Percentiles rank a stretch among this genome's conserved stretches.
Conservation (phyloP, 2,113 vertebrate species). For the Tetrao urogallus region DNA sequence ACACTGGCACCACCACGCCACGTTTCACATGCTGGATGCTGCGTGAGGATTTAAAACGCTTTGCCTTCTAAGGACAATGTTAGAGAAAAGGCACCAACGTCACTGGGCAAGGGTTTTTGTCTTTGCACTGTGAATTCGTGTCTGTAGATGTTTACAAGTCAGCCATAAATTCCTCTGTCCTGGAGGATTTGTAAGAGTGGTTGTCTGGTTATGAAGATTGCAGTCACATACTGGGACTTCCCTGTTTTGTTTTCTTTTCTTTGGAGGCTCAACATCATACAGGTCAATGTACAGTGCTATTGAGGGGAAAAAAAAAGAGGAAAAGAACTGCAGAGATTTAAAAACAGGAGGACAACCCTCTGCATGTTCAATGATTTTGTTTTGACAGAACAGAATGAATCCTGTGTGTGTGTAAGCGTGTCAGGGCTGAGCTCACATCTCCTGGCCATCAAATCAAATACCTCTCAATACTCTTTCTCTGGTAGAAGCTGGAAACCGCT, state of each 20-base stretch:
- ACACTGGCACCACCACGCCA: not conserved
- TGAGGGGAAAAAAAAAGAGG: not conserved
- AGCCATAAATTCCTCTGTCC: not conserved
- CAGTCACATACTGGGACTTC: not conserved
- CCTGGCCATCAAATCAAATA: not conserved
- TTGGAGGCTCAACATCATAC: not conserved
- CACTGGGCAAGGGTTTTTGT: not conserved
- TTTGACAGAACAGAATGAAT: not conserved
- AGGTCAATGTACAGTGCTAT: not conserved
- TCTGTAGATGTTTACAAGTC: not conserved
- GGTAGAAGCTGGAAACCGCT: not conserved
- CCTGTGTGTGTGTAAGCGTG: not conserved
- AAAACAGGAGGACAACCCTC: not conserved
- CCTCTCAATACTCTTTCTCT: not conserved
- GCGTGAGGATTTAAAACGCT: not conserved
- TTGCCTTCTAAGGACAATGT: not conserved
- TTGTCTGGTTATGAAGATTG: not conserved
- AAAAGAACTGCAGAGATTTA: not conserved
- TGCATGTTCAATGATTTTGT: not conserved
- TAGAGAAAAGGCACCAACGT: not conserved
- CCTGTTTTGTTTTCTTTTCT: not conserved
- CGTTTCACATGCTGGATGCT: not conserved
- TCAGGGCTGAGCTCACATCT: not conserved
- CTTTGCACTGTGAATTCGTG: not conserved
- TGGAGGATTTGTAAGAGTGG: not conserved